A percentile compares a stretch with the other conserved stretches of the same genome.
Evolutionary conservation across 2,888 invertebrate genomes (phyloP).

Genomic region (Tetragnatha montana): DNA sequence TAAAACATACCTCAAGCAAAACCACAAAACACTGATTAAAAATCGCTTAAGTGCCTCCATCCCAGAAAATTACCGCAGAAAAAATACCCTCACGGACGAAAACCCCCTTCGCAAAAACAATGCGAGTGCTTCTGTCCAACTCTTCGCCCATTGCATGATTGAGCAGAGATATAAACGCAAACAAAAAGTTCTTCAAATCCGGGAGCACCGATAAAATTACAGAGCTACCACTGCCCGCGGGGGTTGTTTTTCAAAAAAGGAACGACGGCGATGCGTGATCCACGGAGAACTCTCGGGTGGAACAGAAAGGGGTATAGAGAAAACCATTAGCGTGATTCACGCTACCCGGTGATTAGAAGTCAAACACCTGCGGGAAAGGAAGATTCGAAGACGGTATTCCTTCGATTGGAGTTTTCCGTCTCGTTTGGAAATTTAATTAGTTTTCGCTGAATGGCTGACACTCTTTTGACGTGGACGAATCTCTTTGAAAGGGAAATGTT

Average conservation of each 20-base stretch:
- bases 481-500: too few species aligned
- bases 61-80: too few species aligned
- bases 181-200: slow-evolving; percentile 2
- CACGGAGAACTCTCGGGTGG: slow-evolving; percentile 1
- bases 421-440: too few species aligned
- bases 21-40: too few species aligned
- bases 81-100: too few species aligned
- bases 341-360: background rate
- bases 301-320: background rate
- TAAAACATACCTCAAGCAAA: too few species aligned
- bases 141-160: background rate
- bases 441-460: too few species aligned
- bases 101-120: too few species aligned
- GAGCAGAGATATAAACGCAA: background rate
- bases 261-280: slow-evolving; percentile 9
- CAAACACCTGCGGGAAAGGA: slow-evolving; percentile 14
- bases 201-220: slow-evolving; percentile 7
- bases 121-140: too few species aligned
- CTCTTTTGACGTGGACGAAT: too few species aligned
- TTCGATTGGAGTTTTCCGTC: background rate
- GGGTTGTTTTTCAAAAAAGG: slow-evolving; percentile 11
- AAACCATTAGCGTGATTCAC: slow-evolving; percentile 13
- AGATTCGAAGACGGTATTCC: background rate
- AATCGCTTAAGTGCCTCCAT: too few species aligned
- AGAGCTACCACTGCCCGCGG: background rate